phyloP scores from a whole-genome alignment of 53 echinoderm and acorn worm genomes.

The Paelopatides confundens region DNA sequence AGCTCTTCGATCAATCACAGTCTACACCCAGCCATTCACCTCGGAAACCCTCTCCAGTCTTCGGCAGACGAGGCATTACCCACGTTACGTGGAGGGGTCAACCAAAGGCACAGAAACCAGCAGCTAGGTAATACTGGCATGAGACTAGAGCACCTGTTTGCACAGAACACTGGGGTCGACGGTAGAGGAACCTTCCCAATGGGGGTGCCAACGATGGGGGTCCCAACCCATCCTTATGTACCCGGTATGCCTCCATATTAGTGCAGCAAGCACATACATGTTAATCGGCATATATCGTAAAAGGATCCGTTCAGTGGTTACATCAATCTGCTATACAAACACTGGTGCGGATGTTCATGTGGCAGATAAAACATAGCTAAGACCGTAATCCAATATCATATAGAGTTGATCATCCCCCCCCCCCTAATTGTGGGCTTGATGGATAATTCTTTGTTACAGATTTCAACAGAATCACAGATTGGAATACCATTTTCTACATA shows the following conservation, averaged over 20 bases:
- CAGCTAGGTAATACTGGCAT: conserved; percentile 77
- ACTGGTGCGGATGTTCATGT: no score
- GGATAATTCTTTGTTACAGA: no score
- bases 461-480: no score
- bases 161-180: conserved; percentile 77
- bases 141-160: conserved; percentile 76
- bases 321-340: no score
- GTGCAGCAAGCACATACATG: no score
- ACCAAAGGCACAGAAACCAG: conserved; percentile 71
- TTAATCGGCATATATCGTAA: no score
- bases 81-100: conserved; percentile 56
- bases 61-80: conserved; percentile 83
- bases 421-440: no score
- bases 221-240: conserved; percentile 65
- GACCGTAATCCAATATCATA: no score
- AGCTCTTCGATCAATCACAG: conserved; percentile 58
- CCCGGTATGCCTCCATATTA: conserved; percentile 55
- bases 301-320: no score
- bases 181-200: conserved; percentile 77
- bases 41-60: conserved; percentile 74
- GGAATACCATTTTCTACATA: no score
- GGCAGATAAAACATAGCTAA: no score
- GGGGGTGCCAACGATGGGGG: conserved; percentile 71
- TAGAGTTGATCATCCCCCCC: no score
- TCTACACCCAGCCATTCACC: conserved; percentile 66